Evolutionary conservation across 1,140 invertebrate genomes (phyloP), one percentile per base, ranked within the genome.

Genomic region (Penaeus indicus): DNA sequence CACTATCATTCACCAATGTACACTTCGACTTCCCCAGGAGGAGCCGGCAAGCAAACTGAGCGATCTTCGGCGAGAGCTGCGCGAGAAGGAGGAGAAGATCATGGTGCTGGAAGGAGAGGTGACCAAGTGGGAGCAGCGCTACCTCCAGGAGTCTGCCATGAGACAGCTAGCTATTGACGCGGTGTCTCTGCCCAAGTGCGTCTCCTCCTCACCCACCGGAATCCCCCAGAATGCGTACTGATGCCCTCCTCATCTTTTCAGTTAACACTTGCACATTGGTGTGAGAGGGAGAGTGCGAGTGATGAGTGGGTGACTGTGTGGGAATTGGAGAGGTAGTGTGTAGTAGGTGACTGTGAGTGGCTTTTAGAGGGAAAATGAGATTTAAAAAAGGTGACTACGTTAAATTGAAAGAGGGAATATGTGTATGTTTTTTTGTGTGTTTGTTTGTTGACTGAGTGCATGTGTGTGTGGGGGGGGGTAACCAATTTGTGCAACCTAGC

Each of bases 111-210:
- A 97, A 92, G 96, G 96, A 7, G 96, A 97, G 92, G 96, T 96
- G 86, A 95, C 96, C 78, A 96, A 97, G 93, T 97, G 96, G 96
- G 96, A 97, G 92, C 96, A 97, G 93, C 94, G 96, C 77, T 97
- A 96, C 93, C 93, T 97, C 13, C 89, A 97, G 92, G 97, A 97
- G 93, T 96, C 95, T 90, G 96, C 97, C 61, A 93, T 97, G 85
- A 93, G 96, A 72, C 96, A 97, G 93, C 96, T 96, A 67, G 96
- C 96, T 38, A 96, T 97, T 72, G 96, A 97, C 92, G 96, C 96
- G 83, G 96, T 96, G 69, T 96, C 96, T 92, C 95, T 96, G 92
- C 96, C 96, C 90, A 97, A 97, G 89, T 90, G 32, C 22, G 89
- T 86, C 60, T 72, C 63, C 81, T 22, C 38, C 32, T 47, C 27